A percentile compares a stretch with the other conserved stretches of the same genome.
These are phyloP conservation scores for Dicyrtoma fusca DNA, from an alignment of 2,888 invertebrate genomes.

Conservation along the genomic window DNA sequence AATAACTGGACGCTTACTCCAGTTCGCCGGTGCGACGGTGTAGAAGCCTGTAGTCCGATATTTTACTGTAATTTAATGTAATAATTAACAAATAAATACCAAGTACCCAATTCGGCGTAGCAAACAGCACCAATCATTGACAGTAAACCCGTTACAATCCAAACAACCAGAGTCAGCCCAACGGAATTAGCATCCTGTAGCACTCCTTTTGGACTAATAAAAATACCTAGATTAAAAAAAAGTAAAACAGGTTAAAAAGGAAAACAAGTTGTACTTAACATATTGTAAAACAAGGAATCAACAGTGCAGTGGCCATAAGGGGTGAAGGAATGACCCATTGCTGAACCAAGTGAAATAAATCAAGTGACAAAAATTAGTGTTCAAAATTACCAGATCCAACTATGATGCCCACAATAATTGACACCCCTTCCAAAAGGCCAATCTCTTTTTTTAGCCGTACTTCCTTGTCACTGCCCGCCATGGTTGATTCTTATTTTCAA, in stretches of 20 bases:
- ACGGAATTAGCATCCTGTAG: constrained; percentile 86
- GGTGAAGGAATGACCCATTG: too few relatives aligned
- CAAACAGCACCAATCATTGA: constrained; percentile 94
- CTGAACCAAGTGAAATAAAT: too few relatives aligned
- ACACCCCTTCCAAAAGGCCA: constrained; percentile 87
- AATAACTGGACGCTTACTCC: too few relatives aligned
- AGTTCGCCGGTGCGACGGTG: too few relatives aligned
- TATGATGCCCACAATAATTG: constrained; percentile 87
- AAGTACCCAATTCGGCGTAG: constrained; percentile 88
- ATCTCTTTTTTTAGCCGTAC: constrained; percentile 85
- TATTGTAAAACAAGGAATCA: too few relatives aligned
- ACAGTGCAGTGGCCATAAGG: too few relatives aligned
- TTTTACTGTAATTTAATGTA: not conserved
- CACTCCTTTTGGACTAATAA: constrained; percentile 93
- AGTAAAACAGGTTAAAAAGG: too few relatives aligned
- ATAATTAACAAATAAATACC: constrained; percentile 8
- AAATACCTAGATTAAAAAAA: constrained; percentile 72
- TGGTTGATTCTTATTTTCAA: too few relatives aligned
- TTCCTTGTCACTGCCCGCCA: constrained; percentile 60
- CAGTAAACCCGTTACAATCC: constrained; percentile 84
- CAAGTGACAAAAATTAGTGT: too few relatives aligned
- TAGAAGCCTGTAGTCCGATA: not conserved
- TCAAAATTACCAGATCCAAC: constrained; percentile 83
- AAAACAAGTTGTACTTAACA: too few relatives aligned
- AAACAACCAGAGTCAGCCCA: constrained; percentile 82